These are phyloP conservation scores for Capromys pilorides DNA, from an alignment of 2,797 vertebrate genomes.

Conservation along the genomic window DNA sequence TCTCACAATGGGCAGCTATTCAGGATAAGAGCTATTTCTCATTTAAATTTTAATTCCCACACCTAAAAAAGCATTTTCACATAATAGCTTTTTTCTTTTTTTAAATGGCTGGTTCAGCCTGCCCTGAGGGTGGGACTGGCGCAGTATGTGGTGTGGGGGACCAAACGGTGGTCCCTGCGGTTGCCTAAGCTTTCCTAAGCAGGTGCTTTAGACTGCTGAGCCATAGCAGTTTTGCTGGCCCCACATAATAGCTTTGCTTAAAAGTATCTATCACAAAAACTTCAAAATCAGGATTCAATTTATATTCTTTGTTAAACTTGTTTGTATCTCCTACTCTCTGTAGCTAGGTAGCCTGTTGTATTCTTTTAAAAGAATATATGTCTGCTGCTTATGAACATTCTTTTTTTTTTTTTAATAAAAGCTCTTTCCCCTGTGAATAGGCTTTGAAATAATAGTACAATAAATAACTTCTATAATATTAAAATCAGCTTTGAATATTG, in stretches of 20 bases:
- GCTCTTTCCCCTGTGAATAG: not conserved
- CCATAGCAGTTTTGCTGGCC: no score
- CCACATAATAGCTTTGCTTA: not conserved
- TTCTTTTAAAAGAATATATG: not conserved
- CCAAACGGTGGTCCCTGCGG: no score
- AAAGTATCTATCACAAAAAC: conserved; percentile 21
- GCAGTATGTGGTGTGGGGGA: no score
- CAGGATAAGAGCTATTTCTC: not conserved
- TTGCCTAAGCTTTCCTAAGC: no score
- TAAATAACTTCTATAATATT: not conserved
- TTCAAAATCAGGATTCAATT: not conserved
- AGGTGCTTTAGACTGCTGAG: no score
- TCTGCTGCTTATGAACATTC: not conserved
- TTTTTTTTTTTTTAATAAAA: not conserved
- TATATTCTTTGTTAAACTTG: not conserved
- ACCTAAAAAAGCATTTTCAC: conserved; percentile 18
- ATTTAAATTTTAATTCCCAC: conserved; percentile 35
- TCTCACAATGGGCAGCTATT: not conserved
- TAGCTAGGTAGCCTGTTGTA: not conserved
- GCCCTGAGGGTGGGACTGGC: no score
- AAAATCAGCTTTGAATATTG: not conserved
- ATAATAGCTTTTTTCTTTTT: not conserved
- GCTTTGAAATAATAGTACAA: not conserved
- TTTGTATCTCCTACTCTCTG: not conserved
- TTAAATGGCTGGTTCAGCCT: no score